Percentiles rank a stretch among this genome's conserved stretches.
phyloP scores from a whole-genome alignment of 2,113 vertebrate genomes.

The Micronycteris hirsuta region DNA sequence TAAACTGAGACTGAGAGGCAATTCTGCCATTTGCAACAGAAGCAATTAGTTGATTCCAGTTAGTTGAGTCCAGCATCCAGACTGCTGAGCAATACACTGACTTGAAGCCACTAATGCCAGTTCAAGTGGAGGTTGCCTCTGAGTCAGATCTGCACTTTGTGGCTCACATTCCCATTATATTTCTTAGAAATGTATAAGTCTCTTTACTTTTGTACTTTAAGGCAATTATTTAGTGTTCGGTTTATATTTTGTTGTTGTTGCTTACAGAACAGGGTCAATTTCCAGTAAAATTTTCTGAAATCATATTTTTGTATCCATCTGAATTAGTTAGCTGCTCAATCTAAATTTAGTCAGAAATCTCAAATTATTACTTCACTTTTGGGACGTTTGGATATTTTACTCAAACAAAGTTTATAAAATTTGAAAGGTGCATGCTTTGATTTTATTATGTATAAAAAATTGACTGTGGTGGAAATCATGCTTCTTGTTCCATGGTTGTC shows the following conservation, averaged over 20 bases:
- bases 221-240: neutral
- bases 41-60: neutral
- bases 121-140: neutral
- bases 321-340: neutral
- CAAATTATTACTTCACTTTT: neutral
- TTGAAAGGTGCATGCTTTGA: neutral
- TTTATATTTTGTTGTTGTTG: neutral
- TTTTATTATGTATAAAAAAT: neutral
- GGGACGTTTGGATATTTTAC: neutral
- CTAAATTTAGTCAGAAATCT: neutral
- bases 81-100: neutral
- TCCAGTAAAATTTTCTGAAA: neutral
- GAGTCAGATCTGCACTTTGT: rapidly evolving
- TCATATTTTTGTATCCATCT: neutral
- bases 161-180: neutral
- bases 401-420: neutral
- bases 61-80: neutral
- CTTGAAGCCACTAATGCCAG: neutral
- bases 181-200: neutral
- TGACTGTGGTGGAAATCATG: neutral
- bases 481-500: neutral
- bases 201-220: neutral
- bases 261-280: neutral
- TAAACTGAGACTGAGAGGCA: neutral
- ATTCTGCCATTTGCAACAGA: neutral